Conservation (phyloP, 2,113 vertebrate genomes). For the Aegotheles bennettii region DNA sequence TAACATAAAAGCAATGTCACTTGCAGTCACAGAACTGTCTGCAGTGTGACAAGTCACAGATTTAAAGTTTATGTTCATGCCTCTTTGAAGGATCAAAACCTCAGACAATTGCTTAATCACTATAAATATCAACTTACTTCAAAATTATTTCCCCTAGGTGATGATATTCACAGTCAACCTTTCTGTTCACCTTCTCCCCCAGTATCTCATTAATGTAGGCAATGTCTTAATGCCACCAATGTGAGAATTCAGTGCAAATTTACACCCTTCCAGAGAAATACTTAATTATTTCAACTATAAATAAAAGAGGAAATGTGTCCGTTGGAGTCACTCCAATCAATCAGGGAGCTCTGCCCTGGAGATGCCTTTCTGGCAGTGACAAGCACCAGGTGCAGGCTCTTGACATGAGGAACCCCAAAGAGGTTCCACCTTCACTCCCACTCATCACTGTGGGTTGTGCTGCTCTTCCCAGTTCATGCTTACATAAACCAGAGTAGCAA, state of each 20-base stretch:
- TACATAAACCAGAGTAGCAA: background rate
- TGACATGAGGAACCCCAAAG: background rate
- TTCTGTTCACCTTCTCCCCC: background rate
- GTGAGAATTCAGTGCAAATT: background rate
- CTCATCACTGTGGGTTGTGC: background rate
- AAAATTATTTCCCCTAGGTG: slow-evolving; percentile 15
- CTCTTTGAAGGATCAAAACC: slow-evolving; percentile 12
- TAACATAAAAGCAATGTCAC: slow-evolving; percentile 28
- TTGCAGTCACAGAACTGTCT: slow-evolving; percentile 3
- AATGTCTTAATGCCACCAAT: background rate
- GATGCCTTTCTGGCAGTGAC: background rate
- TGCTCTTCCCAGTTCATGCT: background rate
- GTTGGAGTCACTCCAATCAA: background rate
- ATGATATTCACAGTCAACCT: background rate
- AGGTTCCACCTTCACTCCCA: background rate
- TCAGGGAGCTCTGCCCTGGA: background rate
- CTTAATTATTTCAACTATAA: background rate
- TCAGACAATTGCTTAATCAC: slow-evolving; percentile 24
- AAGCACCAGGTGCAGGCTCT: background rate
- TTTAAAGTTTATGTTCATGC: background rate
- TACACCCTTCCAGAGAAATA: background rate
- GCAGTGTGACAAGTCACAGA: background rate
- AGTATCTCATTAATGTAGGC: background rate
- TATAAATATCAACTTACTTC: background rate
- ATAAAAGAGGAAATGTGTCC: background rate